phyloP scores from a whole-genome alignment of 2,888 invertebrate genomes.

The Drosophila incognita region DNA sequence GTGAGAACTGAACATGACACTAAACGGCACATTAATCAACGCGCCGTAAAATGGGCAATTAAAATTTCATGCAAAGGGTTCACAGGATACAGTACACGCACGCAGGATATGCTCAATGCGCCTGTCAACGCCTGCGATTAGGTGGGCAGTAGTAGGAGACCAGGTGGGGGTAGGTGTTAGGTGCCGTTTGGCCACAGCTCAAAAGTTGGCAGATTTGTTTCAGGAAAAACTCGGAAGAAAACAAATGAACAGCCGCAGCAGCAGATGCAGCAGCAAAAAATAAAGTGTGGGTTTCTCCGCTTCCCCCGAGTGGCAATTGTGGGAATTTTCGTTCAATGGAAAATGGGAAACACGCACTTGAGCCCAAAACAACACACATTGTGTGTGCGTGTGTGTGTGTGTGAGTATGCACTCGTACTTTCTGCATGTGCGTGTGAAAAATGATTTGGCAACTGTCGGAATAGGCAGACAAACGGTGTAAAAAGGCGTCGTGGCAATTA shows the following conservation, averaged over 20 bases:
- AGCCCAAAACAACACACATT: conserved; percentile 26
- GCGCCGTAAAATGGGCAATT: conserved; percentile 17
- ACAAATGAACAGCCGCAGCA: conserved; percentile 23
- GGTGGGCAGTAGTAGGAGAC: conserved; percentile 7
- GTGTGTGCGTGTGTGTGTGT: conserved; percentile 21
- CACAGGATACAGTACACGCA: conserved; percentile 20
- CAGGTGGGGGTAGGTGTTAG: background rate
- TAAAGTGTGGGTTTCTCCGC: conserved; percentile 37
- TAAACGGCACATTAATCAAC: conserved; percentile 37
- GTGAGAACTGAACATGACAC: conserved; percentile 55
- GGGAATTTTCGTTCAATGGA: conserved; percentile 51
- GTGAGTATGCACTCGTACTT: conserved; percentile 32
- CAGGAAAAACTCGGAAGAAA: conserved; percentile 38
- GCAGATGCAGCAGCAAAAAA: conserved; percentile 13
- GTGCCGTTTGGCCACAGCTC: conserved; percentile 19
- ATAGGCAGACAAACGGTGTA: background rate
- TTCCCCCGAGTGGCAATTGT: conserved; percentile 23
- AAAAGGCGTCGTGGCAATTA: conserved; percentile 40
- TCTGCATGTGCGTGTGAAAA: conserved; percentile 45
- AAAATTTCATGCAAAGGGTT: conserved; percentile 29
- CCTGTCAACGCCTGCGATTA: conserved; percentile 23
- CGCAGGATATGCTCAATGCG: conserved; percentile 8
- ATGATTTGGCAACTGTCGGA: conserved; percentile 56
- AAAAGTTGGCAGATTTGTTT: conserved; percentile 39
- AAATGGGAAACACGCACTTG: conserved; percentile 62